Percentiles rank a stretch among this genome's conserved stretches.
phyloP scores from a whole-genome alignment of 2,797 vertebrate species.

The Microctenopoma stevenorrisi region DNA sequence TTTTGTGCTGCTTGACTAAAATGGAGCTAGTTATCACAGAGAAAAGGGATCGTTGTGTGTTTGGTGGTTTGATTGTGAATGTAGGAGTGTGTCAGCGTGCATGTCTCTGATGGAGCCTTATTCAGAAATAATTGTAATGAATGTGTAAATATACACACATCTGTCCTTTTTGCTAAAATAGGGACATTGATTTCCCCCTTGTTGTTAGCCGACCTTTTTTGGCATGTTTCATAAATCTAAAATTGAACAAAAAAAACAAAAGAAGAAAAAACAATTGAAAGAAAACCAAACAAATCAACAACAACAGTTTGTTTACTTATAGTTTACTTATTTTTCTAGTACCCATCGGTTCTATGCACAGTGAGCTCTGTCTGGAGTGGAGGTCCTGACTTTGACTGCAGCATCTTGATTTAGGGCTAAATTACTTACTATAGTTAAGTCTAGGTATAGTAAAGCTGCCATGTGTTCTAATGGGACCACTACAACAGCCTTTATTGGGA shows the following conservation, averaged over 20 bases:
- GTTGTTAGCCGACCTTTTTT: too few relatives aligned
- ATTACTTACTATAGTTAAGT: constrained; percentile 27
- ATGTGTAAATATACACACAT: neutral
- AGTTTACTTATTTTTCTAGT: neutral
- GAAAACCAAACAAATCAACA: too few relatives aligned
- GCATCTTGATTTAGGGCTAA: neutral
- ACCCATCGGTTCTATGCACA: neutral
- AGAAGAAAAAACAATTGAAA: too few relatives aligned
- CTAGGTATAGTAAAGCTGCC: constrained; percentile 3
- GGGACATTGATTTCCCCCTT: too few relatives aligned
- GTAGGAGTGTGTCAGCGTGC: neutral
- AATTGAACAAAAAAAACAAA: too few relatives aligned
- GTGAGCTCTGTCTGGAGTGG: neutral
- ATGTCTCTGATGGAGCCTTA: too few relatives aligned
- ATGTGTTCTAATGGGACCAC: neutral
- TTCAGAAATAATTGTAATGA: neutral
- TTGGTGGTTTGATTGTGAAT: neutral
- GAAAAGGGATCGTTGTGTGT: neutral
- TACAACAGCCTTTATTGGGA: constrained; percentile 8
- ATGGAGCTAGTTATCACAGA: constrained; percentile 4
- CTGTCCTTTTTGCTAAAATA: too few relatives aligned
- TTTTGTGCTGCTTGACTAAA: constrained; percentile 12
- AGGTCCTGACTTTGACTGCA: constrained; percentile 12
- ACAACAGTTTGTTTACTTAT: neutral
- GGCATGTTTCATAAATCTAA: neutral